Conservation (phyloP, 2,113 vertebrate genomes). For the Astur gentilis region DNA sequence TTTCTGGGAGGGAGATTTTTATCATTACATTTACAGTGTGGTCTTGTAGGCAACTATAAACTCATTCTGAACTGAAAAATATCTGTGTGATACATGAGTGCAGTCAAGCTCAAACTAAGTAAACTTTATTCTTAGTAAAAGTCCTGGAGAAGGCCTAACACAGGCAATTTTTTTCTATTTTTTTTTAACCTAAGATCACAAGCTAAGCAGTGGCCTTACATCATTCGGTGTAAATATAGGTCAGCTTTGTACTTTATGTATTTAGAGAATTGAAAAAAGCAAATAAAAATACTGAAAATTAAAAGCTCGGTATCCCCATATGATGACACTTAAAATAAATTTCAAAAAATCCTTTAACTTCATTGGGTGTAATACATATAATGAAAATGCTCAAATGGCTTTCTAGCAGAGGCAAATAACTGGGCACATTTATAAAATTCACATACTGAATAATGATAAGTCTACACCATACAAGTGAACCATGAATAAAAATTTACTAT, state of each 20-base stretch:
- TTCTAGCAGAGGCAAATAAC: background rate
- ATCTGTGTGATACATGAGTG: accelerated
- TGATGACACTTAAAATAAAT: background rate
- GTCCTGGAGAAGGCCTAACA: background rate
- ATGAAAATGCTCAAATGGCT: background rate
- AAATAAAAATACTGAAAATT: background rate
- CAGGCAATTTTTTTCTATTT: background rate
- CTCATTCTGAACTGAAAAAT: background rate
- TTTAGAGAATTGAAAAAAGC: background rate
- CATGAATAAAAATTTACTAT: background rate
- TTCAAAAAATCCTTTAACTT: background rate
- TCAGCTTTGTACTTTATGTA: background rate
- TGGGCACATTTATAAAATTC: background rate
- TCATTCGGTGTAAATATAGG: background rate
- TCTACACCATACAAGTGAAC: background rate
- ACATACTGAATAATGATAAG: background rate
- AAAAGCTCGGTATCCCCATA: background rate
- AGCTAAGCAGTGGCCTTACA: background rate
- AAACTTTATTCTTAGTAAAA: background rate
- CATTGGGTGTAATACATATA: background rate
- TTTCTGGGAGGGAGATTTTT: background rate
- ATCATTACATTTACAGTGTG: background rate
- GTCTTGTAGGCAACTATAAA: background rate
- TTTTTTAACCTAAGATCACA: background rate
- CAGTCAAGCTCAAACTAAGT: background rate